Evolutionary conservation across 2,888 invertebrate genomes (phyloP).

Genomic region (Oxyteleia sp.): DNA sequence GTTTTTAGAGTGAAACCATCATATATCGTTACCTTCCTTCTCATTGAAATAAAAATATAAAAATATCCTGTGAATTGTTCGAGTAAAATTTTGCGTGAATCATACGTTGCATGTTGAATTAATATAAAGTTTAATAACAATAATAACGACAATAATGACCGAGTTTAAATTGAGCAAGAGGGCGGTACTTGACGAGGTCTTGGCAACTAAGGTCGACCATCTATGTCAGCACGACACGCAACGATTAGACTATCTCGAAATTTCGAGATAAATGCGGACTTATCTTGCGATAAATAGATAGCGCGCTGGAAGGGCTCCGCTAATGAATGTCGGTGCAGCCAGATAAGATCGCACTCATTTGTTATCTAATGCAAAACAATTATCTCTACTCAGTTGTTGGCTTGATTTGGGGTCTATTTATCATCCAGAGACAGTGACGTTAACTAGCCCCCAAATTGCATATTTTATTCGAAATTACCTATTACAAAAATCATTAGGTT

Average conservation of each 20-base stretch:
- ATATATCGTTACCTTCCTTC: too few species aligned
- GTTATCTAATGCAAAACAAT: slow-evolving; percentile 70
- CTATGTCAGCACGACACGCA: slow-evolving; percentile 79
- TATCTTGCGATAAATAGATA: slow-evolving; percentile 84
- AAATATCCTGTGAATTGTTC: not conserved
- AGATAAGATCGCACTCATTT: slow-evolving; percentile 62
- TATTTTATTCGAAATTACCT: slow-evolving; percentile 29
- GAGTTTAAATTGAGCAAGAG: slow-evolving; percentile 53
- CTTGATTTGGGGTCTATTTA: slow-evolving; percentile 61
- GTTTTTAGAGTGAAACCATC: too few species aligned
- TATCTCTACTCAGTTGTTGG: slow-evolving; percentile 59
- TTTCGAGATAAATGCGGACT: slow-evolving; percentile 82
- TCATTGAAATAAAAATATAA: too few species aligned
- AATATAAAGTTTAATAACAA: slow-evolving; percentile 60
- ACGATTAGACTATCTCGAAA: slow-evolving; percentile 81
- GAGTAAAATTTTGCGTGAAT: slow-evolving; percentile 18
- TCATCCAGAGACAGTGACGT: slow-evolving; percentile 53
- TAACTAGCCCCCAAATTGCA: slow-evolving; percentile 58
- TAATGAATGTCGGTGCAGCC: slow-evolving; percentile 60
- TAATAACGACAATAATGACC: slow-evolving; percentile 55
- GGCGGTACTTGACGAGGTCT: slow-evolving; percentile 58
- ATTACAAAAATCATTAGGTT: not conserved
- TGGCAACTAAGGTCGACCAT: slow-evolving; percentile 62
- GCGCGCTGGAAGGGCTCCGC: slow-evolving; percentile 73
- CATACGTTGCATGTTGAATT: slow-evolving; percentile 38